Evolutionary conservation across 2,888 invertebrate species (phyloP), one percentile per base, ranked within the genome.

Genomic region (Galerucella pusilla): DNA sequence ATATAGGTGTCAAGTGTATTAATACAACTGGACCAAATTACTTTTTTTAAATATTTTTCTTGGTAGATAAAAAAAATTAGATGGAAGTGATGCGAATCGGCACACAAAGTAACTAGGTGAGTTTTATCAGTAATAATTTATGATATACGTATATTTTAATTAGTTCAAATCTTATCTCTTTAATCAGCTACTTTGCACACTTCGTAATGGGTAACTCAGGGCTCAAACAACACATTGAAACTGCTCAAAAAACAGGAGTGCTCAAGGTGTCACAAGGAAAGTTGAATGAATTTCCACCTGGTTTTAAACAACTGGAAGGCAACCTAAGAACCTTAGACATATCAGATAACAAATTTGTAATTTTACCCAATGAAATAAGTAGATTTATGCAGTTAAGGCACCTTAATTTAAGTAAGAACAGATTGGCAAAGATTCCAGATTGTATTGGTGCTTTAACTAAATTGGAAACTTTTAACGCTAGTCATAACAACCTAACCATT

Each of bases 171-270:
- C 69, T 76, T 76, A 76, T 76, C 76, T 71, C n/a, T 71, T 49
- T 74, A 68, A 74, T 74, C 74, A 76, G 74, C 68, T 72, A 71
- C 20, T 71, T 70, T 54, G 52, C 57, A 71, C 66, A 63, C 61
- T 63, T 64, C 28, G 46, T 76, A 79, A 97, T 98, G 97, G 97
- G 97, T 68, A 98, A 97, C 88, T 93, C 96, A 75, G 93, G 93
- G 77, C 88, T 97, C 71, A 97, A 96, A 86, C 96, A 95, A 85
- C 98, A 98, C 87, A 92, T 96, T 84, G 97, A 97, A 86, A 98
- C 95, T 71, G 98, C 98, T 14, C 93, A 95, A 83, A 98, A 98
- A 89, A 99, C 98, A 25, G 98, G 98, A 16, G 94, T 97, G 52
- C 90, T 98, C 76, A 97, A 97, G 87, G 89, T 99, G 78, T 94